Percentiles rank a stretch among this genome's conserved stretches.
These are phyloP conservation scores for Diadumene lineata DNA, from an alignment of 92 coral and sea anemone species.

Conservation along the genomic window DNA sequence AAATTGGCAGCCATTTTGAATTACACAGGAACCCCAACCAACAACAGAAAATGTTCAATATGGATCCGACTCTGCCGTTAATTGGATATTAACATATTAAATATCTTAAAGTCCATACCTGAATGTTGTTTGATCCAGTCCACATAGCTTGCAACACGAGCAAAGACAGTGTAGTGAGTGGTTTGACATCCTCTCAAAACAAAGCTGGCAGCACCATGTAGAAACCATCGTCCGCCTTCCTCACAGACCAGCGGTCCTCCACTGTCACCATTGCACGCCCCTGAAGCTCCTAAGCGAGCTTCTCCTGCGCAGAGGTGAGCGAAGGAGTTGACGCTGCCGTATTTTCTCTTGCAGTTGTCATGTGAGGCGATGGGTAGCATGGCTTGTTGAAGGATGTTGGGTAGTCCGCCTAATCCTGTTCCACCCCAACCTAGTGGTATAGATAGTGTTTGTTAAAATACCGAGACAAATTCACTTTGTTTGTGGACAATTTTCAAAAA, in stretches of 20 bases:
- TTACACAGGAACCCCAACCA: too few species aligned
- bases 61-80: too few species aligned
- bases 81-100: too few species aligned
- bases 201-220: neutral
- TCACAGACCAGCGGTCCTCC: neutral
- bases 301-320: neutral
- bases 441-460: too few species aligned
- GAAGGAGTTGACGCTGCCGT: neutral
- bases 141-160: neutral
- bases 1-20: too few species aligned
- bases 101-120: too few species aligned
- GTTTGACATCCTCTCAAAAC: neutral
- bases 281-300: neutral
- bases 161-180: neutral
- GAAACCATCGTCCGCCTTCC: neutral
- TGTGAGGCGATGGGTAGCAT: neutral
- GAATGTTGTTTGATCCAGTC: neutral
- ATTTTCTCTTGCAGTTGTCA: neutral
- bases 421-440: neutral
- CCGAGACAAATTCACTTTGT: too few species aligned
- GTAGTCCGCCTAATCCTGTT: neutral
- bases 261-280: slow-evolving; percentile 6
- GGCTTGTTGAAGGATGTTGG: neutral
- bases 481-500: too few species aligned
- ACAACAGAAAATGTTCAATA: too few species aligned